Base-by-base conservation (phyloP, 2,888 invertebrate genomes). In the Agonopterix heracliana region DNA sequence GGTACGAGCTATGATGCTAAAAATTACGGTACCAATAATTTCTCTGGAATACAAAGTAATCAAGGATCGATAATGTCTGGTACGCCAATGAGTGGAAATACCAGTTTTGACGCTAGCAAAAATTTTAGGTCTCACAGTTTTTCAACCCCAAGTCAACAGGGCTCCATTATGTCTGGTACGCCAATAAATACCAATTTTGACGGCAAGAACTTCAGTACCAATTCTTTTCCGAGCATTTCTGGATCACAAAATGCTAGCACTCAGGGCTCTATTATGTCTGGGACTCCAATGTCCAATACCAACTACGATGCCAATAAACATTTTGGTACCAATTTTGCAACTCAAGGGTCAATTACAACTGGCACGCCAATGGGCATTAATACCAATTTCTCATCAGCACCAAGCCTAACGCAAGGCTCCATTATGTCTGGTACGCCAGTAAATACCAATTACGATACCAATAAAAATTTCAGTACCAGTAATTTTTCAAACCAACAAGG, bases 241-340 rank as follows among this genome's bases (percentile, higher is more conserved):
- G 26, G 26, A 26, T 26, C 5, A 5, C 26, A 26, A 26, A 10
- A 34, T n/a, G 4, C n/a, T 9, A 38, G 12, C 41, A 60, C 53
- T 14, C 64, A 62, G 40, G 71, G 66, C 0, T 66, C 71, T 0
- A 69, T 71, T 8, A 48, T 63, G 3, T 59, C 63, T 34, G 71
- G 72, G 3, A 66, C 68, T 0, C 65, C 69, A 7, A 58, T 61
- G 8, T 8, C 7, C 11, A 46, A 41, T 41, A n/a, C 41, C n/a
- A 47, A 17, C 26, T 41, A 12, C 26, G 41, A 26, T 3, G 40
- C 34, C 14, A 52, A 47, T 13, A 11, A 9, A 14, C 13, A 48
- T 40, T 52, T 46, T 10, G 52, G 48, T 49, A 47, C 47, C 48
- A 55, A 26, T 44, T 44, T 44, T 11, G 44, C 34, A 42, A 10